A percentile compares a stretch with the other conserved stretches of the same genome.
These are phyloP conservation scores for Aleadryas rufinucha DNA, from an alignment of 2,113 vertebrate genomes.

Conservation along the genomic window DNA sequence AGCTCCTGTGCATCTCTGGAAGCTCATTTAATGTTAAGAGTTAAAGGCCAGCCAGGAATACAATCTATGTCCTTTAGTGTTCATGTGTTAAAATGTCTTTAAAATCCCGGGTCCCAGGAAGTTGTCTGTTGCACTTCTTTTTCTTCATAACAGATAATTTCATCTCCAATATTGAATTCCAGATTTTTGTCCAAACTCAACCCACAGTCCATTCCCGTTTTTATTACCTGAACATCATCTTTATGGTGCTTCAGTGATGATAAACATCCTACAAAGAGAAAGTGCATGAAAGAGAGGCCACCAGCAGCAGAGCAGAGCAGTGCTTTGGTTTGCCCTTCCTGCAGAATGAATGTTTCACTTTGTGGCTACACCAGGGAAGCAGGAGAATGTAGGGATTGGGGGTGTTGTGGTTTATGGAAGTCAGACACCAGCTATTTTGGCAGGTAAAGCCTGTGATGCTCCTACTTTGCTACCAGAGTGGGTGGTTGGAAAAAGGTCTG, in stretches of 20 bases:
- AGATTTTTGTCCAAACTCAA: constrained; percentile 76
- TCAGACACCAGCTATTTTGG: neutral
- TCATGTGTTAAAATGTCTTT: neutral
- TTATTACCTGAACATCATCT: constrained; percentile 82
- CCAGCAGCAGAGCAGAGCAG: fast-evolving
- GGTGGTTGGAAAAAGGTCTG: neutral
- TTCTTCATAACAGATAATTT: constrained; percentile 85
- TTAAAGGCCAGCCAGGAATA: neutral
- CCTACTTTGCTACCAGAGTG: neutral
- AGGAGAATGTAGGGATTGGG: fast-evolving
- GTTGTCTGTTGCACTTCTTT: constrained; percentile 70
- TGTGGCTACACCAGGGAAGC: neutral
- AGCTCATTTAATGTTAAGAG: neutral
- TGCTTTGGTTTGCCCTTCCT: neutral
- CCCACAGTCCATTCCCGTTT: constrained; percentile 90
- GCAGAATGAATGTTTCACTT: neutral
- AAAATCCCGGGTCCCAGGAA: constrained; percentile 94
- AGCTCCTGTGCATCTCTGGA: neutral
- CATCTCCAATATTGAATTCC: constrained; percentile 80
- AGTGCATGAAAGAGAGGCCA: neutral
- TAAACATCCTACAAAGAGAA: constrained; percentile 74
- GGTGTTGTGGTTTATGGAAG: neutral
- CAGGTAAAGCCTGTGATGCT: neutral
- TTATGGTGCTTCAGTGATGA: constrained; percentile 89
- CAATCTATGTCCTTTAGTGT: neutral